A percentile compares a stretch with the other conserved stretches of the same genome.
These are phyloP conservation scores for Poeciliopsis turneri DNA, from an alignment of 2,797 vertebrate genomes.

Conservation along the genomic window DNA sequence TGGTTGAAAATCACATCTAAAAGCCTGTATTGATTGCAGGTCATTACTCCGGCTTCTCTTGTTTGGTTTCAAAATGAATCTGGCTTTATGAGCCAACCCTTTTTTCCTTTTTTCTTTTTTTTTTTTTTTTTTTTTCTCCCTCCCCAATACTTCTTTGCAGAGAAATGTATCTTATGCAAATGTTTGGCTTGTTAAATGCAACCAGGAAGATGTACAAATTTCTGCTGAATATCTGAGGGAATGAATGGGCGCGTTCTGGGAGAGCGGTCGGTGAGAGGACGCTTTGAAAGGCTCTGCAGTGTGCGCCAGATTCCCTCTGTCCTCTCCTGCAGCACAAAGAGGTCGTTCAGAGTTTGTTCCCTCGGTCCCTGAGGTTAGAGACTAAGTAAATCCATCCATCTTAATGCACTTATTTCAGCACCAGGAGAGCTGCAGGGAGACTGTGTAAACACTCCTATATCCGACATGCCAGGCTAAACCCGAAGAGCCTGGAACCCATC, in stretches of 20 bases:
- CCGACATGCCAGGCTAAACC: constrained; percentile 79
- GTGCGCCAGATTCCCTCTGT: constrained; percentile 42
- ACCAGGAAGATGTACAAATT: neutral
- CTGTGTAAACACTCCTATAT: constrained; percentile 82
- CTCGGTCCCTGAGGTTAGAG: constrained; percentile 72
- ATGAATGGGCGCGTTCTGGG: constrained; percentile 11
- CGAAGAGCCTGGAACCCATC: constrained; percentile 82
- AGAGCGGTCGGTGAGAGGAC: constrained; percentile 23
- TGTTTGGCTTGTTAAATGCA: constrained; percentile 5
- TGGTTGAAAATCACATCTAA: constrained; percentile 33
- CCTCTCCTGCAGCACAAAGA: constrained; percentile 68
- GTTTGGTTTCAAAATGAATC: constrained; percentile 19
- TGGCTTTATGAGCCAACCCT: neutral
- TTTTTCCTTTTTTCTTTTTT: neutral
- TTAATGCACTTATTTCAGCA: constrained; percentile 83
- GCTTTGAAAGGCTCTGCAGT: constrained; percentile 46
- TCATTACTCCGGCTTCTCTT: constrained; percentile 27
- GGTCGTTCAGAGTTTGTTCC: constrained; percentile 80
- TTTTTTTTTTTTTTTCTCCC: neutral
- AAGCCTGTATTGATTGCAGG: constrained; percentile 31
- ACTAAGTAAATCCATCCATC: constrained; percentile 84
- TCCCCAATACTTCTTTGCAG: neutral
- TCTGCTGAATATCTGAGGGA: constrained; percentile 11
- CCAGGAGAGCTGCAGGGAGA: constrained; percentile 72
- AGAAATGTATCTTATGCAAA: neutral